Base-by-base conservation (phyloP, 1,140 invertebrate genomes). In the Drosophila ananassae region DNA sequence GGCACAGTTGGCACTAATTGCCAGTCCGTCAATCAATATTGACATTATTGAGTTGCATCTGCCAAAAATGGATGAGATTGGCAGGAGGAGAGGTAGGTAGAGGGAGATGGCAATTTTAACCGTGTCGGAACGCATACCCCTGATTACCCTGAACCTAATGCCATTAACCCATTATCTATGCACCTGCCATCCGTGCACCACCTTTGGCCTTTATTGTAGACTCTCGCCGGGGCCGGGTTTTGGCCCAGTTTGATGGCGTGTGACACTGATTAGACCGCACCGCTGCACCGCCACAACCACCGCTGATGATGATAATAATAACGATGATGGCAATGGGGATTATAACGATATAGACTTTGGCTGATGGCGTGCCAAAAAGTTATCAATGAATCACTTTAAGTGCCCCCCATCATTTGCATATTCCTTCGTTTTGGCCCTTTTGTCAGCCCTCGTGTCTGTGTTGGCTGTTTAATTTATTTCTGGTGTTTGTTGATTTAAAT, bases 371-470 rank as follows among this genome's bases (percentile, higher is more conserved):
- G 73, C 77, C 81, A 73, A 79, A 80, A 73, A 77, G 67, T 77
- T 84, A 84, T 84, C 81, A 84, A 84, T 80, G 81, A 84, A 84
- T 84, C 80, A 84, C 81, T 81, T 77, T 81, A 85, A 84, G 77
- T 80, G 77, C 77, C 8, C 10, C 3, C 34, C 37, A 48, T 28
- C 32, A 80, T 80, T 80, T 77, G 78, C 66, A 77, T 81, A 77
- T 77, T 77, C 32, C 10, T 22, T 9, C 22, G 25, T 44, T 32
- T 37, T 9, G 12, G 2, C 39, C 39, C 39, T 37, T 37, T 10
- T 17, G 17, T 37, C 5, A n/a, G n/a, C 12, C 2, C 39, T 41
- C 0, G 17, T 6, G 2, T 8, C 8, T 10, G 8, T 8, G 9
- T 10, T 32, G 32, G 32, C 8, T 17, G 13, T 22, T 22, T n/a